Evolutionary conservation across 2,888 invertebrate species (phyloP), one percentile per base, ranked within the genome.

Genomic region (Tiliacea citrago): DNA sequence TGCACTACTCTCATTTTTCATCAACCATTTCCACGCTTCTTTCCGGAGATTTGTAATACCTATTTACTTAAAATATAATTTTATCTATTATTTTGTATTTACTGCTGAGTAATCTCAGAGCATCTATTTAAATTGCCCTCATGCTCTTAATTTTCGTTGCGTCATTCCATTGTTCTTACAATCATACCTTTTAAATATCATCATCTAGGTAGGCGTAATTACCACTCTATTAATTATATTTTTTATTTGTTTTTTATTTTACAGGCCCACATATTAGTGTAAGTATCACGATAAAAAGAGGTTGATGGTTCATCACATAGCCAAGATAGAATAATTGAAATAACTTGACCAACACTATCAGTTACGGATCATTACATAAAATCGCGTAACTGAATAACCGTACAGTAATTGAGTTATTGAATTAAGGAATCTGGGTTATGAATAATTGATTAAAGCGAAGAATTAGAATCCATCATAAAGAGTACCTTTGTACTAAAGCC

Each of bases 371-470:
- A 55, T 83, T 62, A 75, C 21, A 35, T 73, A 57, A 66, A 75
- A 47, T 51, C 16, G 66, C 72, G 67, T 75, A 39, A 57, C 69
- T 24, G 53, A 73, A 83, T 39, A 62, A 61, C 60, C 47, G 67
- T 58, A 70, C 16, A 58, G 62, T 70, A 72, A 29, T 29, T 29
- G 3, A 76, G 51, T 83, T 77, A 80, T 79, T 81, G 42, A 83
- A 86, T 85, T 76, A 79, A 57, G n/a, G 72, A 81, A 84, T 80
- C 73, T 82, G 72, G 86, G 85, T 77, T 78, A 81, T 70, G 61
- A 80, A 76, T 79, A 86, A 86, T 85, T 85, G 82, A 86, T 86
- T 86, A 61, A 49, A 78, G 73, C 74, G 78, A 62, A 67, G 68
- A 68, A 73, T 82, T 51, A 74, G 58, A 78, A 78, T 75, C 53